Evolutionary conservation across 1,140 invertebrate species (phyloP), one percentile per base, ranked within the genome.

Genomic region (Nebria ingens): DNA sequence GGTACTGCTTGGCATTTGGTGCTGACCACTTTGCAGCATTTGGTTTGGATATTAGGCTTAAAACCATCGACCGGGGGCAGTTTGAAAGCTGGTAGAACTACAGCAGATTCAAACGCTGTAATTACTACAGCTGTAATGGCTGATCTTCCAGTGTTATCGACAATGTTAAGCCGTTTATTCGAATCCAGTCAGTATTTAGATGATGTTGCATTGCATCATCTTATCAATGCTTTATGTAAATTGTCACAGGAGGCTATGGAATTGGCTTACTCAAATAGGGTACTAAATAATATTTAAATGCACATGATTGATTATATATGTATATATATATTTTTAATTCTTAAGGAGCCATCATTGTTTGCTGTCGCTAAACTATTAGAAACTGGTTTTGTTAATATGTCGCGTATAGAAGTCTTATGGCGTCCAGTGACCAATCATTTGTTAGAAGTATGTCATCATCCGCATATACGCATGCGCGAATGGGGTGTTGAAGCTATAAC

Each of bases 401-500:
- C 86, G 38, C 76, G 96, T 42, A 89, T 98, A 21, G 91, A 97
- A 70, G 89, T 97, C 3, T 79, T 98, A 49, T 99, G 96, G 96
- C 80, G 87, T 62, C 93, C 93, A 6, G 77, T 99, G n/a, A 98
- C 94, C 0, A 93, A 92, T 70, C 95, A 98, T 76, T 74, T 98
- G 19, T 68, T 98, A 15, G 93, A 98, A 76, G 93, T 97, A 21
- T 97, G 94, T 68, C 89, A 92, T 66, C 95, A 98, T 77, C 90
- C 94, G 0, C 92, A 97, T 64, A 87, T 91, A 54, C 78, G 89
- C 56, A 93, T 98, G 89, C 77, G 96, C 23, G 93, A 95, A 72
- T 98, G 95, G 94, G 95, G 94, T 3, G 93, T 96, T 1, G 93
- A 97, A 73, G 93, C 95, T 1, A 85, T 98, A 15, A 98, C 95